phyloP scores from a whole-genome alignment of 2,888 invertebrate species.

The Pollenia griseotomentosa region DNA sequence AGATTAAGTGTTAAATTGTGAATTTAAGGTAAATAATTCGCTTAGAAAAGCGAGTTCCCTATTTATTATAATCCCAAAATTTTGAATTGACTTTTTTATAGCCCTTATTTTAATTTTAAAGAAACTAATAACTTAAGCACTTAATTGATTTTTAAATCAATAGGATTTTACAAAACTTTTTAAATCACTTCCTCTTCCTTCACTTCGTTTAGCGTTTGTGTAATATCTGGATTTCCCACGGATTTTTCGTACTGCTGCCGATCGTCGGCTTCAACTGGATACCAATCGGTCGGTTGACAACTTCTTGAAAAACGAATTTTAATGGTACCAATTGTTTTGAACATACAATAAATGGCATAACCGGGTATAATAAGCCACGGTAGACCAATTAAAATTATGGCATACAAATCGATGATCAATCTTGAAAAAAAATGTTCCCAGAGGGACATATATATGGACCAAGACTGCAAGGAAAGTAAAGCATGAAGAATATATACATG shows the following conservation, averaged over 20 bases:
- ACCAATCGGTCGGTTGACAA: slow-evolving; percentile 82
- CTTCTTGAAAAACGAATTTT: slow-evolving; percentile 78
- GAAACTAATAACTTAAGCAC: too few species aligned
- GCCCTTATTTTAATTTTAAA: too few species aligned
- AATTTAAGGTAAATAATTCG: too few species aligned
- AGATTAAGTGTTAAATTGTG: too few species aligned
- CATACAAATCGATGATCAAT: slow-evolving; percentile 55
- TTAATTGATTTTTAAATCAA: too few species aligned
- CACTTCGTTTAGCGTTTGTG: slow-evolving; percentile 75
- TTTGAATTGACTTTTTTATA: too few species aligned
- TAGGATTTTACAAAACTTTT: not conserved
- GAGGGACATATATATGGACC: slow-evolving; percentile 16
- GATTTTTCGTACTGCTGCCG: slow-evolving; percentile 80
- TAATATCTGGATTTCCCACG: slow-evolving; percentile 79
- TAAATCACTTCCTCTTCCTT: slow-evolving; percentile 56
- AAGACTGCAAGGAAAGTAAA: slow-evolving; percentile 43
- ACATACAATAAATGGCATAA: slow-evolving; percentile 78
- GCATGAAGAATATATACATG: not conserved
- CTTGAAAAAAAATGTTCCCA: slow-evolving; percentile 70
- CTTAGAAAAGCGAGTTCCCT: too few species aligned
- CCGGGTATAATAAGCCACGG: slow-evolving; percentile 80
- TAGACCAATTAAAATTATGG: slow-evolving; percentile 74
- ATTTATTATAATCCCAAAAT: too few species aligned
- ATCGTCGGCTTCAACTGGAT: slow-evolving; percentile 79
- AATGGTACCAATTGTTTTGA: slow-evolving; percentile 78